Percentiles rank a stretch among this genome's conserved stretches.
Evolutionary conservation across 2,113 vertebrate genomes (phyloP).

Genomic region (Cyanoderma ruficeps): DNA sequence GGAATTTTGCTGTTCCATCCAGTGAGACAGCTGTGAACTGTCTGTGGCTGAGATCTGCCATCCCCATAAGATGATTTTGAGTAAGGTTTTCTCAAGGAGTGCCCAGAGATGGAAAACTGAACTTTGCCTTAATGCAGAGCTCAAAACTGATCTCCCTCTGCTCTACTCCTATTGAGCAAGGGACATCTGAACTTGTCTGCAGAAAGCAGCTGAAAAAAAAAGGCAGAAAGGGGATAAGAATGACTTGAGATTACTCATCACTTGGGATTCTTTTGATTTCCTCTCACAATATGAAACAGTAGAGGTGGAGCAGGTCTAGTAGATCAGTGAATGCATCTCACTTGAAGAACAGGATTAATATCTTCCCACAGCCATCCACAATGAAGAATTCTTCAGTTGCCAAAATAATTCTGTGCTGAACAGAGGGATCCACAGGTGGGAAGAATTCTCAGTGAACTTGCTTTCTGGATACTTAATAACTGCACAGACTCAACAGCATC

Average conservation of each 20-base stretch:
- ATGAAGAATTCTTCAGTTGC: slow-evolving; percentile 38
- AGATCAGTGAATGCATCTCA: background rate
- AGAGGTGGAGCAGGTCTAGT: background rate
- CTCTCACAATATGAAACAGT: background rate
- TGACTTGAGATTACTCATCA: background rate
- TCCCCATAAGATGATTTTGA: background rate
- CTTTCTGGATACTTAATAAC: slow-evolving; percentile 24
- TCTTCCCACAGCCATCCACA: slow-evolving; percentile 54
- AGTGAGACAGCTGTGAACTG: background rate
- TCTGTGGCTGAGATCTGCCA: background rate
- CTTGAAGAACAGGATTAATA: slow-evolving; percentile 43
- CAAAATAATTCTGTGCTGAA: slow-evolving; percentile 50
- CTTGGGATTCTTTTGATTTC: background rate
- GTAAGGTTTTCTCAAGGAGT: background rate
- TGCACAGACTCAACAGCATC: background rate
- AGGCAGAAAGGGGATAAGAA: background rate
- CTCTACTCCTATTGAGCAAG: background rate
- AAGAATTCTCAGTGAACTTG: background rate
- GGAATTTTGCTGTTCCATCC: background rate
- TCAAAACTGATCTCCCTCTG: background rate
- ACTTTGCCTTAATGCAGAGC: background rate
- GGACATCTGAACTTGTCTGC: background rate
- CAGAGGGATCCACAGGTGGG: slow-evolving; percentile 49
- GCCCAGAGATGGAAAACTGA: background rate
- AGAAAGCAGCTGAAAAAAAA: background rate